Percentiles rank a stretch among this genome's conserved stretches.
Conservation (phyloP, 2,888 invertebrate species). For the Diaperis boleti region DNA sequence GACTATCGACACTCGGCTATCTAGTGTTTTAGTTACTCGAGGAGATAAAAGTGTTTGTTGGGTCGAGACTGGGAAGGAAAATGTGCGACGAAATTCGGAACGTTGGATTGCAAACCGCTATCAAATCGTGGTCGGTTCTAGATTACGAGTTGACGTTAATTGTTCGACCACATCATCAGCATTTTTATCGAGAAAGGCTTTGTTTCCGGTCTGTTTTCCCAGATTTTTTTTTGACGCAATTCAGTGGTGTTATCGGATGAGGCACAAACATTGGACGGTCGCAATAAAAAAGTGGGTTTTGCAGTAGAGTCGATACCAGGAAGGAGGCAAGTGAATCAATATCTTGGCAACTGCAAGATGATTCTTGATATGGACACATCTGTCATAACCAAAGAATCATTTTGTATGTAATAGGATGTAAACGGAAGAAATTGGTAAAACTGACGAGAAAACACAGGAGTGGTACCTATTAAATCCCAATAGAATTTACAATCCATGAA, state of each 20-base stretch:
- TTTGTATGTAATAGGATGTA: no score
- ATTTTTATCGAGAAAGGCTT: constrained; percentile 47
- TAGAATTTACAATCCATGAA: no score
- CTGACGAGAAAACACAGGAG: no score
- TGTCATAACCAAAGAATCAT: no score
- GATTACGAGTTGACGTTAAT: constrained; percentile 46
- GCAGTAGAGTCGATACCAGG: no score
- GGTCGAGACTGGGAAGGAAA: constrained; percentile 12
- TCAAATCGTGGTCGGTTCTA: constrained; percentile 36
- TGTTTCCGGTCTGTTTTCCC: constrained; percentile 47
- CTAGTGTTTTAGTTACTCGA: constrained; percentile 15
- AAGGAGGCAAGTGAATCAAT: no score
- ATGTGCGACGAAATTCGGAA: constrained; percentile 6
- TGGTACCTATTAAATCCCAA: no score
- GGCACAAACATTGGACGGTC: constrained; percentile 13
- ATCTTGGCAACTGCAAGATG: no score
- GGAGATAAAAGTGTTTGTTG: constrained; percentile 25
- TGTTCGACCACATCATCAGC: constrained; percentile 49
- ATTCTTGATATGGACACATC: no score
- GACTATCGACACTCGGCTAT: constrained; percentile 25
- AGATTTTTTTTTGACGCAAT: constrained; percentile 40
- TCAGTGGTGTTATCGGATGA: constrained; percentile 24
- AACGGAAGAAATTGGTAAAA: no score
- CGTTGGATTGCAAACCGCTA: constrained; percentile 18
- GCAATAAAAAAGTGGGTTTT: no score